Evolutionary conservation across 2,888 invertebrate genomes (phyloP).

Genomic region (Lycia hirtaria): DNA sequence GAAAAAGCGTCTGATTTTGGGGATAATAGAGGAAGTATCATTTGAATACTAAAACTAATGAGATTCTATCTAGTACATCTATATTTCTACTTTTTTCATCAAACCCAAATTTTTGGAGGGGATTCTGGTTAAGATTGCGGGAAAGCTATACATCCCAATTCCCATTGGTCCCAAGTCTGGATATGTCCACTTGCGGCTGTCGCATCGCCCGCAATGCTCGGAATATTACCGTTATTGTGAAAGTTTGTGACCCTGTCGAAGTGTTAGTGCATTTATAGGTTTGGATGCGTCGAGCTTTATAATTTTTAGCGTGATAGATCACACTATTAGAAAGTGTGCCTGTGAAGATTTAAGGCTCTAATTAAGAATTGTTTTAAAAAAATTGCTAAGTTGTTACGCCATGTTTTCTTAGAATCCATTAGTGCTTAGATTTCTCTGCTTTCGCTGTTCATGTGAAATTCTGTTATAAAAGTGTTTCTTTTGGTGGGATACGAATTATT

Average conservation of each 20-base stretch:
- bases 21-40: too few species aligned
- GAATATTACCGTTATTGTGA: too few species aligned
- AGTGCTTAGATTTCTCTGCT: conserved; percentile 43
- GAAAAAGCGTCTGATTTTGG: too few species aligned
- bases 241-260: not conserved
- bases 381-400: conserved; percentile 31
- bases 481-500: conserved; percentile 70
- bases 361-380: conserved; percentile 18
- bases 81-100: too few species aligned
- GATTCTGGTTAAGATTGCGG: too few species aligned
- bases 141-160: too few species aligned
- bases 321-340: conserved; percentile 7
- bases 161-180: too few species aligned
- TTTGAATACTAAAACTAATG: too few species aligned
- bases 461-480: conserved; percentile 66
- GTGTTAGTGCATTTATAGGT: conserved; percentile 1
- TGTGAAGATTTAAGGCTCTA: conserved; percentile 9
- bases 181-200: too few species aligned
- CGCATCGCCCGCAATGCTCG: too few species aligned
- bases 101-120: too few species aligned
- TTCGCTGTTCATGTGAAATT: conserved; percentile 60
- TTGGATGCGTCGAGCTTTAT: not conserved
- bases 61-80: too few species aligned
- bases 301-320: conserved; percentile 9
- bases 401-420: conserved; percentile 31